Evolutionary conservation across 2,888 invertebrate genomes (phyloP).

Genomic region (Tridacna gigas): DNA sequence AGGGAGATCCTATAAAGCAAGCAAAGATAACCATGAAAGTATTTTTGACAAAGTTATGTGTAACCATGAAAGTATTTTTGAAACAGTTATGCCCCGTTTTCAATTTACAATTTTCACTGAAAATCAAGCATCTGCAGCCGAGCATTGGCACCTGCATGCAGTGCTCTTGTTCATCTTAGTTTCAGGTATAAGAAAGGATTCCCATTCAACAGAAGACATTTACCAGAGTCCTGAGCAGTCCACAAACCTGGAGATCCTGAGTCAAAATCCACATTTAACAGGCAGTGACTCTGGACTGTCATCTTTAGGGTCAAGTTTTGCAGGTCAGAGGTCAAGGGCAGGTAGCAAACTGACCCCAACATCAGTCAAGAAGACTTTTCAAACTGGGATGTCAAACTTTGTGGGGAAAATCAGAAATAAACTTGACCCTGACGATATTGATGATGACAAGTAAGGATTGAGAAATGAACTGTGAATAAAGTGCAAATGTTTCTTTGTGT

Average conservation of each 20-base stretch:
- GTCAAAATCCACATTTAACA: slow-evolving; percentile 49
- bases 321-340: slow-evolving; percentile 58
- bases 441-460: slow-evolving; percentile 86
- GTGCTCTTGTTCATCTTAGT: not conserved
- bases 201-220: slow-evolving; percentile 58
- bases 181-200: slow-evolving; percentile 31
- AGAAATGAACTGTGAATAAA: not conserved
- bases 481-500: no score
- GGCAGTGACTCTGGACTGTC: slow-evolving; percentile 75
- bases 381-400: slow-evolving; percentile 93
- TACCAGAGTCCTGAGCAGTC: slow-evolving; percentile 22
- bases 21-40: no score
- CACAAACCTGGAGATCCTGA: slow-evolving; percentile 36
- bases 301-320: slow-evolving; percentile 46
- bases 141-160: no score
- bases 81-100: no score
- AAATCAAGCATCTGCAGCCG: no score
- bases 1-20: no score
- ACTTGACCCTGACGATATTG: slow-evolving; percentile 82
- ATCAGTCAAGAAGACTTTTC: slow-evolving; percentile 91
- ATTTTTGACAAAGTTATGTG: no score
- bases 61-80: no score
- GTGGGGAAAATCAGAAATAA: slow-evolving; percentile 84
- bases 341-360: slow-evolving; percentile 57
- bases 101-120: no score